A percentile compares a stretch with the other conserved stretches of the same genome.
phyloP scores from a whole-genome alignment of 1,140 invertebrate genomes.

The Proales similis region DNA sequence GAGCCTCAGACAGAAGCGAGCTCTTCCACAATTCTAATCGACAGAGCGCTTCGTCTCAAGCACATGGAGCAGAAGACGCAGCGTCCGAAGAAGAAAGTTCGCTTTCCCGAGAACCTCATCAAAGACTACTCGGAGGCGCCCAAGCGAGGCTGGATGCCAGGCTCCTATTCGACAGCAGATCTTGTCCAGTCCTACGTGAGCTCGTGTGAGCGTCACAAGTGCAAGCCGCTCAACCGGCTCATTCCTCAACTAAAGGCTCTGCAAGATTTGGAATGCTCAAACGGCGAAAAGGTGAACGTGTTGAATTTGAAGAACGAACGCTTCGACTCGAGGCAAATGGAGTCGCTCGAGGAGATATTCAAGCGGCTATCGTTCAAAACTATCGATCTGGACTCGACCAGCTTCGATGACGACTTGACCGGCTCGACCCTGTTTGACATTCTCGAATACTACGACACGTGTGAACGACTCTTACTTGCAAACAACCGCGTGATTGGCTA shows the following conservation, averaged over 20 bases:
- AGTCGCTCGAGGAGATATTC: slow-evolving; percentile 68
- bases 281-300: slow-evolving; percentile 36
- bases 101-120: slow-evolving; percentile 31
- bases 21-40: too few species aligned
- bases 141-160: slow-evolving; percentile 17
- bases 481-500: slow-evolving; percentile 65
- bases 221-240: background rate
- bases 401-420: slow-evolving; percentile 38
- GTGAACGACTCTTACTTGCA: slow-evolving; percentile 67
- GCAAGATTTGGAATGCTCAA: slow-evolving; percentile 24
- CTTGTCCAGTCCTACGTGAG: slow-evolving; percentile 10
- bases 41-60: too few species aligned
- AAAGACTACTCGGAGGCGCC: slow-evolving; percentile 36
- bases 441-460: slow-evolving; percentile 82
- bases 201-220: slow-evolving; percentile 23
- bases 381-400: slow-evolving; percentile 62
- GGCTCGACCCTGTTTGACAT: slow-evolving; percentile 69
- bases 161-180: slow-evolving; percentile 19
- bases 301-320: slow-evolving; percentile 44
- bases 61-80: too few species aligned
- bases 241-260: slow-evolving; percentile 24
- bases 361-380: slow-evolving; percentile 65
- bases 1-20: too few species aligned
- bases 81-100: slow-evolving; percentile 16
- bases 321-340: slow-evolving; percentile 60